phyloP scores from a whole-genome alignment of 1,140 invertebrate genomes.

The Solenopsis invicta region DNA sequence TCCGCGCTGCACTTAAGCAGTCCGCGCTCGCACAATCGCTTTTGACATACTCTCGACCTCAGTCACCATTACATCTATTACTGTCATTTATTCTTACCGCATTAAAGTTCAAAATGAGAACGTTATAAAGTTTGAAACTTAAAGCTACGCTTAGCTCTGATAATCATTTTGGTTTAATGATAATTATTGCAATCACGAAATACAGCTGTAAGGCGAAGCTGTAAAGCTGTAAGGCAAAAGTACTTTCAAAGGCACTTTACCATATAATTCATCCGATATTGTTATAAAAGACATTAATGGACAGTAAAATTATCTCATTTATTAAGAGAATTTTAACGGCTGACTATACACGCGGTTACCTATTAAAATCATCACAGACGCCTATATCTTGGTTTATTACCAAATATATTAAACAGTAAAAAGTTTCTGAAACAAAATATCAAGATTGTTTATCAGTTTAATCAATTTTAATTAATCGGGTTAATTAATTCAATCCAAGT shows the following conservation, averaged over 20 bases:
- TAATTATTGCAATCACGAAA: not conserved
- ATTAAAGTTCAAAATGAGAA: conserved; percentile 21
- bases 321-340: conserved; percentile 1
- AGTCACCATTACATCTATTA: conserved; percentile 31
- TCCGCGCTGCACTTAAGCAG: conserved; percentile 33
- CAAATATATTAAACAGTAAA: not conserved
- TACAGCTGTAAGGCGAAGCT: not conserved
- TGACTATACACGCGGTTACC: not conserved
- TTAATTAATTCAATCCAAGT: not conserved
- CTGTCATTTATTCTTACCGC: conserved; percentile 14
- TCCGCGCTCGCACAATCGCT: conserved; percentile 5
- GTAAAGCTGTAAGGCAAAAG: too few relatives aligned
- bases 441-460: too few relatives aligned
- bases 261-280: not conserved
- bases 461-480: not conserved
- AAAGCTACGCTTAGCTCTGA: not conserved
- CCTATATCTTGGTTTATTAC: not conserved
- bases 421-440: not conserved
- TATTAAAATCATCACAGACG: conserved; percentile 19
- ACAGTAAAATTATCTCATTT: not conserved
- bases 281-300: conserved; percentile 12
- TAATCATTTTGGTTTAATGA: not conserved
- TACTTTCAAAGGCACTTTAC: not conserved
- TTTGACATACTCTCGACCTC: conserved; percentile 53
- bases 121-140: conserved; percentile 42